Evolutionary conservation across 2,113 vertebrate genomes (phyloP), one percentile per base, ranked within the genome.

Genomic region (Chaetorhynchus papuensis): DNA sequence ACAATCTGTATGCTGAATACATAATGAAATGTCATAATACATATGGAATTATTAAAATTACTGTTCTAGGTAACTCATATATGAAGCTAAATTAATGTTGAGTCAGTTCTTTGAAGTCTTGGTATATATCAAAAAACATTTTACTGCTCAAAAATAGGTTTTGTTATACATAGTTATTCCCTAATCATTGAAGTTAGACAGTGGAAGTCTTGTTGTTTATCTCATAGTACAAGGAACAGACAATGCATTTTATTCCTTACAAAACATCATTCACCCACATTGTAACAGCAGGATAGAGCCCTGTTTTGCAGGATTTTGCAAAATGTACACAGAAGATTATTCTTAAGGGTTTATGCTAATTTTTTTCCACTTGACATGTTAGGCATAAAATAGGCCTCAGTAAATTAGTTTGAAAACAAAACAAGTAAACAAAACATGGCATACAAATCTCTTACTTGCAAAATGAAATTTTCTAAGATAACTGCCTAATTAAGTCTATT

Each of bases 331-430:
- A 82, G 53, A 41, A 83, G 24, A 76, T 76, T 72, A 91, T 61
- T 93, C 49, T 85, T 91, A 52, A 84, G 45, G 54, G 70, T 39
- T 95, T 85, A 79, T 83, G 66, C 30, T 87, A 60, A 39, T 87
- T 94, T 93, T 83, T 96, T 92, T 83, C 30, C 82, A 90, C 85
- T 95, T 94, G 91, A 77, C 81, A 92, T 83, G 61, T 71, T 85
- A 93, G 19, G 69, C 65, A 91, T 79, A 88, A 94, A 91, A 84
- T 41, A 89, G 45, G 45, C 37, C 82, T 90, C 45, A 65, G 74
- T 79, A 93, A 87, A 79, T 85, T 85, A 83, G 49, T 45, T 37
- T 47, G 42, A 93, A 74, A 85, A 65, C 79, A 90, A 75, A 87
- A 75, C 45, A 90, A 90, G 71, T 64, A 88, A 92, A 82, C n/a